phyloP scores from a whole-genome alignment of 2,113 vertebrate species.

The Acanthisitta chloris region DNA sequence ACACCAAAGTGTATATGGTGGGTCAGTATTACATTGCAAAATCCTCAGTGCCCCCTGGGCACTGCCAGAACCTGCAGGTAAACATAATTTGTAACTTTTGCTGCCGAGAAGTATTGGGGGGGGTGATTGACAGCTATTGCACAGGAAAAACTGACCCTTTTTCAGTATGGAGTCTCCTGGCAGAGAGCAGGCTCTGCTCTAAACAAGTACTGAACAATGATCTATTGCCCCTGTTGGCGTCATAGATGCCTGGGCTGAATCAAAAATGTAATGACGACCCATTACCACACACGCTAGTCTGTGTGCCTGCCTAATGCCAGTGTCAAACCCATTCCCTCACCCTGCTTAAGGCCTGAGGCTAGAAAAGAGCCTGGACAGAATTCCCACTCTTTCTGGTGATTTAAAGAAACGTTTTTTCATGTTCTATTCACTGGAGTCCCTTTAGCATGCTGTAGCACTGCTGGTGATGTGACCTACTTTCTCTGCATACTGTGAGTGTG shows the following conservation, averaged over 20 bases:
- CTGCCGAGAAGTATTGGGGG: not conserved
- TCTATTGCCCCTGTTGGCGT: not conserved
- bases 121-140: not conserved
- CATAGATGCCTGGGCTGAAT: not conserved
- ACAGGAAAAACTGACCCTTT: not conserved
- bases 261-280: not conserved
- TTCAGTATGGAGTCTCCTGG: not conserved
- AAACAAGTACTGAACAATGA: not conserved
- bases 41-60: not conserved
- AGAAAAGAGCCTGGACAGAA: slow-evolving; percentile 9
- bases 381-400: slow-evolving; percentile 25
- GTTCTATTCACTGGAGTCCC: slow-evolving; percentile 7
- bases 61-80: not conserved
- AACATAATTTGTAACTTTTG: not conserved
- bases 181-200: not conserved
- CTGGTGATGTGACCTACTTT: slow-evolving; percentile 52
- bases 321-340: slow-evolving; percentile 9
- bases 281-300: not conserved
- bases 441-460: not conserved
- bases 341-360: not conserved
- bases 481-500: not conserved
- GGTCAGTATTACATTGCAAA: not conserved
- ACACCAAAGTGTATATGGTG: not conserved
- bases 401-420: slow-evolving; percentile 1
- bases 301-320: not conserved